Conservation (phyloP, 1,140 invertebrate species). For the Whitmania pigra region DNA sequence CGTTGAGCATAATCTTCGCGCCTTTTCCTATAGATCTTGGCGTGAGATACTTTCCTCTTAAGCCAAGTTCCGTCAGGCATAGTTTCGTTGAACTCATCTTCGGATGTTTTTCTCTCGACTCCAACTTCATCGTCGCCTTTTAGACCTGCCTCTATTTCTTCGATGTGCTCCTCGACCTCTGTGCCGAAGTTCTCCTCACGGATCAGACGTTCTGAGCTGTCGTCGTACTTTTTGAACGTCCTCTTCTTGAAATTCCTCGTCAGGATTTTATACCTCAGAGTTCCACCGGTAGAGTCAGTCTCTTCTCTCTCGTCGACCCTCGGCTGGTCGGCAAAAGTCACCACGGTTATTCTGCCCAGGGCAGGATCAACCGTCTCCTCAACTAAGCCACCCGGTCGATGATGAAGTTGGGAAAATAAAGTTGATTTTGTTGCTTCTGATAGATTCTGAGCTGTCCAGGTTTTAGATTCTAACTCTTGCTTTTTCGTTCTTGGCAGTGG, state of each 20-base stretch:
- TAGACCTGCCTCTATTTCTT: constrained; percentile 15
- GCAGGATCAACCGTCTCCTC: not conserved
- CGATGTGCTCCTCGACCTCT: constrained; percentile 21
- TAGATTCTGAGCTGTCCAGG: not conserved
- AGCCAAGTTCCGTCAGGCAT: constrained; percentile 32
- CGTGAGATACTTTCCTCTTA: constrained; percentile 22
- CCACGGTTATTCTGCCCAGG: not conserved
- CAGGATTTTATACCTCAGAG: constrained; percentile 5
- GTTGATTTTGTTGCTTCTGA: no score
- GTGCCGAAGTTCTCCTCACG: constrained; percentile 16
- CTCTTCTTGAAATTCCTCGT: constrained; percentile 2
- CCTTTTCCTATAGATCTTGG: not conserved
- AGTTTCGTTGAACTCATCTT: constrained; percentile 31
- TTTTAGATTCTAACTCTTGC: not conserved
- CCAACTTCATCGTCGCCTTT: not conserved
- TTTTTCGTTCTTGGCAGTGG: not conserved
- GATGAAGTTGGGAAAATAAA: no score
- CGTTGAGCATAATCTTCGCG: not conserved
- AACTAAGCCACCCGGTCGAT: no score
- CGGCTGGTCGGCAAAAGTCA: not conserved
- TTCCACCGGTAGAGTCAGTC: not conserved
- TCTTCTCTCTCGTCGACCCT: constrained; percentile 9
- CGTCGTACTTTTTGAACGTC: not conserved
- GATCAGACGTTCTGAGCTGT: not conserved
- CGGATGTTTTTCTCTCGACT: constrained; percentile 13